Evolutionary conservation across 92 coral and sea anemone species (phyloP), one percentile per base, ranked within the genome.

Genomic region (Zoanthus gigantus): DNA sequence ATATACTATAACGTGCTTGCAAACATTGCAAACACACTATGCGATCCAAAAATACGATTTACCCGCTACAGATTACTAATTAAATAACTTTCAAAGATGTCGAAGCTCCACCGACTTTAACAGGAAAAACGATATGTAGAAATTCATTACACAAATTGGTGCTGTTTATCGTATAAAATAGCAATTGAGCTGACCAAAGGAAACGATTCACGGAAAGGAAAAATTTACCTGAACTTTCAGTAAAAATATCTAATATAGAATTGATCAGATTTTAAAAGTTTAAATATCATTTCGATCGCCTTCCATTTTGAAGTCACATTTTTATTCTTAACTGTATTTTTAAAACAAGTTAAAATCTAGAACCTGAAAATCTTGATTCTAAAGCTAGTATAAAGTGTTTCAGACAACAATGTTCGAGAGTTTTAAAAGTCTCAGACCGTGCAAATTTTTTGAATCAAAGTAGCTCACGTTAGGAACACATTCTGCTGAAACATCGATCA

Each of bases 141-240:
- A 65, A 65, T 23, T 65, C 15, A 28, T 65, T 65, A 65, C 29
- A 65, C 71, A 65, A 65, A 65, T 16, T 65, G 18, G 71, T 9
- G 71, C 71, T 30, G 29, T 65, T 23, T 23, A 65, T 15, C 71
- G 23, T 66, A 66, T 17, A 66, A 66, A 66, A 18, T 13, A 66
- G 7, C 17, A 66, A 13, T 9, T 32, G 17, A 66, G 72, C 30
- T 32, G 72, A 66, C 23, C 23, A 23, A 23, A 23, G 23, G 23
- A 23, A 23, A 23, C 23, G 23, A 23, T 23, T 23, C 23, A 66
- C 72, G 18, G 31, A 66, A 66, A 66, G 23, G 30, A 29, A 66
- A 66, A 66, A n/a, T 66, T 66, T 66, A 17, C 30, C 30, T 16
- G 71, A 66, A 66, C 71, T 66, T 66, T 66, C 71, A 66, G 31